A percentile compares a stretch with the other conserved stretches of the same genome.
phyloP scores from a whole-genome alignment of 30 jellyfish, hydroid and myxozoan genomes.

The Mastigias papua region DNA sequence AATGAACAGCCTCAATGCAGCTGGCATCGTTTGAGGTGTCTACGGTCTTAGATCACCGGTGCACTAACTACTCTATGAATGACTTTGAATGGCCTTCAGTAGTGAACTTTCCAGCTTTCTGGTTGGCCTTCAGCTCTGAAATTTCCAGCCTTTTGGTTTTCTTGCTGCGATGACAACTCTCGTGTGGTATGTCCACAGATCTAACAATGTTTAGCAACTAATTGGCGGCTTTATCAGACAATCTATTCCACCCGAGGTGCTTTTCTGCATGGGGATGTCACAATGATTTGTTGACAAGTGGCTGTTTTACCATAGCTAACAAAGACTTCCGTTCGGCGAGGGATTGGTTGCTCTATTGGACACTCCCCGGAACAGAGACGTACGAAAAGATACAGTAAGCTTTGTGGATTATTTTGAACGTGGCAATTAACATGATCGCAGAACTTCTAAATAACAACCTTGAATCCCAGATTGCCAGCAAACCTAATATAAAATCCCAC shows the following conservation, averaged over 20 bases:
- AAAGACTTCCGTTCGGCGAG: slow-evolving; percentile 26
- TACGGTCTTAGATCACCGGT: neutral
- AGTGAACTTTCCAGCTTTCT: neutral
- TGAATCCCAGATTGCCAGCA: too few species aligned
- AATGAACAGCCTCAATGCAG: neutral
- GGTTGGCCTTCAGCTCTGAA: neutral
- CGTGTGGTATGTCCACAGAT: slow-evolving; percentile 6
- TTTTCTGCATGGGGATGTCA: slow-evolving; percentile 39
- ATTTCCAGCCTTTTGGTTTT: neutral
- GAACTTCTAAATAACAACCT: too few species aligned
- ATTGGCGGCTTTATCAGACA: slow-evolving; percentile 6
- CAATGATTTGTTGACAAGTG: slow-evolving; percentile 19
- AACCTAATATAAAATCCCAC: too few species aligned
- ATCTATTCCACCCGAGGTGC: slow-evolving; percentile 3
- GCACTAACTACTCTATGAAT: neutral
- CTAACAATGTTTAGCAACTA: slow-evolving; percentile 4
- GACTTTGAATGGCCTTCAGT: neutral
- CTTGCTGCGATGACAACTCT: neutral
- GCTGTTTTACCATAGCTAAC: neutral
- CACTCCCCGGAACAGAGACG: slow-evolving; percentile 52
- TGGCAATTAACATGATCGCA: too few species aligned
- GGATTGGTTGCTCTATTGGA: slow-evolving; percentile 38
- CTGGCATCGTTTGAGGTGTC: neutral
- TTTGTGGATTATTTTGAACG: neutral
- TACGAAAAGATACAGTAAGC: neutral